phyloP scores from a whole-genome alignment of 1,140 invertebrate species.

The Achroia grisella region DNA sequence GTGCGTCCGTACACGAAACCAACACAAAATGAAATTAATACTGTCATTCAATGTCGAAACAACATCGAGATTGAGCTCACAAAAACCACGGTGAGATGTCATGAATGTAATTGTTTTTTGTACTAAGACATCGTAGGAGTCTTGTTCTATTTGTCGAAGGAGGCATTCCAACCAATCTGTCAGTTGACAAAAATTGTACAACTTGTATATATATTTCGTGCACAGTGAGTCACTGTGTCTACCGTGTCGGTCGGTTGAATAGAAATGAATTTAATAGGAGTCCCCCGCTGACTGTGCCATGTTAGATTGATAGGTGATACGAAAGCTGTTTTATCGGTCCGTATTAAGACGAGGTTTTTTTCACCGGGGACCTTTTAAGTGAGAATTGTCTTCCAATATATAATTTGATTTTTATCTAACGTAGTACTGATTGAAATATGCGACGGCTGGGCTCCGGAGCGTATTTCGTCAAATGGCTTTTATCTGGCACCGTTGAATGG shows the following conservation, averaged over 20 bases:
- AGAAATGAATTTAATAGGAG: conserved; percentile 37
- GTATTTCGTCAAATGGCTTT: conserved; percentile 1
- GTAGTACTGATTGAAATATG: conserved; percentile 1
- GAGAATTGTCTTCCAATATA: conserved; percentile 41
- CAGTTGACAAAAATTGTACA: background rate
- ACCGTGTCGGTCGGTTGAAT: conserved; percentile 12
- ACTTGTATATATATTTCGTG: background rate
- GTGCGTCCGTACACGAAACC: background rate
- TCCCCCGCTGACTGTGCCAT: conserved; percentile 39
- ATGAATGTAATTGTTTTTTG: conserved; percentile 43
- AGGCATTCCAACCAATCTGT: too few relatives aligned
- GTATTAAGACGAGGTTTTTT: conserved; percentile 26
- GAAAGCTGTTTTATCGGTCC: conserved; percentile 34
- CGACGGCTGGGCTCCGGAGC: background rate
- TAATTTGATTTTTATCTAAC: conserved; percentile 12
- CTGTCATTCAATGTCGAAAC: conserved; percentile 30
- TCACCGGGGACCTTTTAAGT: conserved; percentile 37
- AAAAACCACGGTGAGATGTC: conserved; percentile 28
- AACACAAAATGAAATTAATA: conserved; percentile 25
- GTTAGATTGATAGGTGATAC: conserved; percentile 60
- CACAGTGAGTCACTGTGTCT: conserved; percentile 17
- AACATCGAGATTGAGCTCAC: conserved; percentile 24
- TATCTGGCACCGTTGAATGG: background rate
- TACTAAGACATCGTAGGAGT: conserved; percentile 27
- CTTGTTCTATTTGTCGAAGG: background rate